Evolutionary conservation across 2,888 invertebrate genomes (phyloP).

Genomic region (Drosophila mettleri): DNA sequence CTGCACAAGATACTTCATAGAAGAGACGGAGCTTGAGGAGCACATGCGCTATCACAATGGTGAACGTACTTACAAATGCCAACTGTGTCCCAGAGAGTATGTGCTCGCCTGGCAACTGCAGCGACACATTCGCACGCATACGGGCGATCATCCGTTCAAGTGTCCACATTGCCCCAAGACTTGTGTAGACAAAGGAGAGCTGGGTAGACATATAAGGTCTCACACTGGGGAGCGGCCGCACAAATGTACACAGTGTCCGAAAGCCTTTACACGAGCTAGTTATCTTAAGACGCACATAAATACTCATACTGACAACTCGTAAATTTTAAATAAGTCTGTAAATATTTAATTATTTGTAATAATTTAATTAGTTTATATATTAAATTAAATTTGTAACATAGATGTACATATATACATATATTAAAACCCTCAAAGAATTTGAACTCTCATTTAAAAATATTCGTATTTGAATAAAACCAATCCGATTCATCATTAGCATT

Average conservation of each 20-base stretch:
- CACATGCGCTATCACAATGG: constrained; percentile 42
- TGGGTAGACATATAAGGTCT: constrained; percentile 29
- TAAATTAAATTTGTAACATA: not conserved
- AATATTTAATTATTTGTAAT: not conserved
- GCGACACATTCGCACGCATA: constrained; percentile 38
- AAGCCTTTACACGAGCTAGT: constrained; percentile 34
- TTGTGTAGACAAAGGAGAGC: constrained; percentile 31
- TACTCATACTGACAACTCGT: constrained; percentile 11
- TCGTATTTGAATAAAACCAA: not conserved
- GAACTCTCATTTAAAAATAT: not conserved
- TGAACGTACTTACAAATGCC: constrained; percentile 35
- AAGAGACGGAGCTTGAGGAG: constrained; percentile 34
- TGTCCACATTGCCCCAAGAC: constrained; percentile 40
- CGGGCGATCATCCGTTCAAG: constrained; percentile 32
- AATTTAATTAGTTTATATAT: not conserved
- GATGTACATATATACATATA: not conserved
- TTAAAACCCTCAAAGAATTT: not conserved
- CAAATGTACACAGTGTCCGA: constrained; percentile 35
- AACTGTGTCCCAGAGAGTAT: constrained; percentile 29
- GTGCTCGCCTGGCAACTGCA: constrained; percentile 40
- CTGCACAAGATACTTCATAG: constrained; percentile 45
- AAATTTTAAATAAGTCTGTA: not conserved
- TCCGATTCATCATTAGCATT: not conserved
- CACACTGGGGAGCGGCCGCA: constrained; percentile 47
- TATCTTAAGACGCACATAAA: constrained; percentile 36